Percentiles rank a stretch among this genome's conserved stretches.
Conservation (phyloP, 64 coral and sea anemone genomes). For the Platygyra sinensis region DNA sequence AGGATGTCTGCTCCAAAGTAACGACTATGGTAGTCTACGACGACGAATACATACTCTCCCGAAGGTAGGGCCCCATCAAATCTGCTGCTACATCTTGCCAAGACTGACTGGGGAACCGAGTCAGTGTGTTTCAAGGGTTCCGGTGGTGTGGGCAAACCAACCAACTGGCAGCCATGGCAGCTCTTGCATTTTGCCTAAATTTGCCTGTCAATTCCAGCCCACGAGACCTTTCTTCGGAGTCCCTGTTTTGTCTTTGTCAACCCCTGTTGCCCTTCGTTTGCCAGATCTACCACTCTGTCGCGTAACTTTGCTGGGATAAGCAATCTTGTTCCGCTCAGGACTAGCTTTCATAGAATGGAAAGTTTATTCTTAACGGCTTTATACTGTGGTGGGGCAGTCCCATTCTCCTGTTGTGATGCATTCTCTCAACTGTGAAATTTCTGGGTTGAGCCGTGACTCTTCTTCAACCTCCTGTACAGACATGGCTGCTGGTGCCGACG, state of each 20-base stretch:
- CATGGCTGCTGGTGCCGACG: too few relatives aligned
- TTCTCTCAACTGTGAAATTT: too few relatives aligned
- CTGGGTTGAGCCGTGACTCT: constrained; percentile 15
- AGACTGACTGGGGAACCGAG: constrained; percentile 34
- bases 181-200: constrained; percentile 39
- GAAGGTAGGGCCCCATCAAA: background rate
- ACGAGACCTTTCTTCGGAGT: too few relatives aligned
- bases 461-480: too few relatives aligned
- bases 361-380: constrained; percentile 48
- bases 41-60: constrained; percentile 20
- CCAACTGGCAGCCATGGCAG: constrained; percentile 62
- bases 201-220: too few relatives aligned
- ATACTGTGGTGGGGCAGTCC: constrained; percentile 36
- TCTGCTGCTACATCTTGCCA: constrained; percentile 67
- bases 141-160: constrained; percentile 47
- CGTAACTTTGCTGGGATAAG: constrained; percentile 35
- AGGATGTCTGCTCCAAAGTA: too few relatives aligned
- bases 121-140: constrained; percentile 42
- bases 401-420: too few relatives aligned
- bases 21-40: too few relatives aligned
- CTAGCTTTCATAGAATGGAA: constrained; percentile 14
- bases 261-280: too few relatives aligned
- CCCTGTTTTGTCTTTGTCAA: too few relatives aligned
- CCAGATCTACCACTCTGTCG: background rate
- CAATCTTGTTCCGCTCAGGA: constrained; percentile 26